Conservation (phyloP, 1,140 invertebrate genomes). For the Triops cancriformis region DNA sequence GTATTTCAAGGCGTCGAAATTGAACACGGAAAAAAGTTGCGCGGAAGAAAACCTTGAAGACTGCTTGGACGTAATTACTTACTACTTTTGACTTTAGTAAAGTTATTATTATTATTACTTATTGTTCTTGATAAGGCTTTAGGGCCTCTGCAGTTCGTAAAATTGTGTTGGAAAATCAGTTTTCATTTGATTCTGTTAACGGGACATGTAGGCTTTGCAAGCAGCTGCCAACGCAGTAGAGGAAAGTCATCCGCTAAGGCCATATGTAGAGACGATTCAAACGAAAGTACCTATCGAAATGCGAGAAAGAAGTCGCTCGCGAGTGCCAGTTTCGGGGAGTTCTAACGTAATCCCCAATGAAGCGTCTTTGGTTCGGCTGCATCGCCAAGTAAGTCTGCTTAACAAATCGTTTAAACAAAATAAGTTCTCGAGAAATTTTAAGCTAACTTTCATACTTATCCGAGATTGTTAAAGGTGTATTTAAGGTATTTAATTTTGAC, state of each 20-base stretch:
- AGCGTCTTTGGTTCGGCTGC: conserved; percentile 69
- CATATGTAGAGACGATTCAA: conserved; percentile 68
- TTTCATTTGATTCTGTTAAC: neutral
- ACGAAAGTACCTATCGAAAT: conserved; percentile 73
- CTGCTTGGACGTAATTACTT: conserved; percentile 66
- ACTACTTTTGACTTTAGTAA: too few relatives aligned
- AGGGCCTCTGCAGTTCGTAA: too few relatives aligned
- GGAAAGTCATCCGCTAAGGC: conserved; percentile 42
- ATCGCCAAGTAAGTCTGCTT: conserved; percentile 50
- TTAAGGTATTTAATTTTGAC: too few relatives aligned
- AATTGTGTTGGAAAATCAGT: neutral
- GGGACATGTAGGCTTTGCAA: conserved; percentile 19
- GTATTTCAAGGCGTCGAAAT: conserved; percentile 95
- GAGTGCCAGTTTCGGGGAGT: neutral
- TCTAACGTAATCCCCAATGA: conserved; percentile 50
- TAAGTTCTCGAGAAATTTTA: too few relatives aligned
- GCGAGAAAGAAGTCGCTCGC: conserved; percentile 51
- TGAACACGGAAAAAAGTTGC: conserved; percentile 92
- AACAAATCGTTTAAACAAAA: neutral
- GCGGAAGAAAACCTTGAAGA: conserved; percentile 94
- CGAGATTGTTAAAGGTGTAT: too few relatives aligned
- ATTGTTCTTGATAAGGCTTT: too few relatives aligned
- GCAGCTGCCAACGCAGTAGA: conserved; percentile 32
- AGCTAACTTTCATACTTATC: conserved; percentile 3
- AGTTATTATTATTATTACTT: too few relatives aligned